Percentiles rank a stretch among this genome's conserved stretches.
Evolutionary conservation across 2,888 invertebrate genomes (phyloP).

Genomic region (Mylabris sibirica): DNA sequence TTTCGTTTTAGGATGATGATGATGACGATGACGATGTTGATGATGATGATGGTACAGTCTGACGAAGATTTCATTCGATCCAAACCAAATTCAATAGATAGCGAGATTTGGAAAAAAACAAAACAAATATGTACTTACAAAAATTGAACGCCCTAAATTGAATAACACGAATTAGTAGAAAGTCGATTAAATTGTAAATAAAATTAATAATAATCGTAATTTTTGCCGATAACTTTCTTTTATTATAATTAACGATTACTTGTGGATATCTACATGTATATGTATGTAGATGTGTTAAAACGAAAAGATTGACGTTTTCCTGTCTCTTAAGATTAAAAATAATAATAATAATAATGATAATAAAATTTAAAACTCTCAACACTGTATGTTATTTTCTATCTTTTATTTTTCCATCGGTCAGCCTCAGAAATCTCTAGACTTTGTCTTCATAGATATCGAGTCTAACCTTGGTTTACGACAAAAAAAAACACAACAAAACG

Average conservation of each 20-base stretch:
- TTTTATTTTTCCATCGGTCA: constrained; percentile 14
- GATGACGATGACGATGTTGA: no score
- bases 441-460: constrained; percentile 13
- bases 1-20: constrained; percentile 45
- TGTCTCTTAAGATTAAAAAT: neutral
- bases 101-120: no score
- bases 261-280: neutral
- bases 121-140: neutral
- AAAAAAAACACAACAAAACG: neutral
- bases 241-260: neutral
- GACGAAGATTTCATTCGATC: constrained; percentile 33
- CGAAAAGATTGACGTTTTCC: constrained; percentile 13
- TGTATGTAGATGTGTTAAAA: neutral
- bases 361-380: constrained; percentile 10
- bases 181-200: neutral
- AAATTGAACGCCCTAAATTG: neutral
- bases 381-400: constrained; percentile 8
- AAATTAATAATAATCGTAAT: constrained; percentile 7
- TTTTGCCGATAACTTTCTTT: constrained; percentile 5
- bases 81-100: constrained; percentile 20
- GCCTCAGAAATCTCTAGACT: constrained; percentile 9
- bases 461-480: constrained; percentile 10
- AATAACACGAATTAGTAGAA: constrained; percentile 2
- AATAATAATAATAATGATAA: neutral
- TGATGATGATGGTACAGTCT: constrained; percentile 45